Evolutionary conservation across 2,797 vertebrate species (phyloP).

Genomic region (Hapalemur alaotrensis): DNA sequence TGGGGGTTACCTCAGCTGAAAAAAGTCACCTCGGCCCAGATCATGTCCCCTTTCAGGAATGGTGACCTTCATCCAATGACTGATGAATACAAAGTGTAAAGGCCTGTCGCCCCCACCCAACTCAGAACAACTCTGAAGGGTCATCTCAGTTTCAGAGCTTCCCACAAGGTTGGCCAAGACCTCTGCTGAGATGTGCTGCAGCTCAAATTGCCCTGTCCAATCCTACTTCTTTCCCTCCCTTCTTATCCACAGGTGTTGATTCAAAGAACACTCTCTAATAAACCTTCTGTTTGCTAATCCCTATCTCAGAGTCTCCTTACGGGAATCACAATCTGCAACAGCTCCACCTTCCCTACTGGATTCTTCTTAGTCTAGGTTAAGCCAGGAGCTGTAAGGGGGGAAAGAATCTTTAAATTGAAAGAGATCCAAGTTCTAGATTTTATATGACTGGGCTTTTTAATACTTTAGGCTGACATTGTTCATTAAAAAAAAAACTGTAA

Average conservation of each 20-base stretch:
- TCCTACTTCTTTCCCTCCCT: background rate
- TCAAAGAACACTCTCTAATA: background rate
- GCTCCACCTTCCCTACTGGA: background rate
- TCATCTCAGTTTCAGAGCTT: background rate
- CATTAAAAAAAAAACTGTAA: background rate
- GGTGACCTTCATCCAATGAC: background rate
- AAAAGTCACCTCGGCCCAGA: background rate
- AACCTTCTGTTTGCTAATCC: background rate
- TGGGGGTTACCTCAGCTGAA: background rate
- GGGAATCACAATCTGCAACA: background rate
- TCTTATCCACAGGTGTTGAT: background rate
- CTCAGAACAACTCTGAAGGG: background rate
- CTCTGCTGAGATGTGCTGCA: background rate
- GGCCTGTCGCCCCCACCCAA: background rate
- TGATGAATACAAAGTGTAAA: background rate
- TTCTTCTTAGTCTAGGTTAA: background rate
- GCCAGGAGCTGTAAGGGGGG: background rate
- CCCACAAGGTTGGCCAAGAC: background rate
- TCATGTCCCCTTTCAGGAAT: background rate
- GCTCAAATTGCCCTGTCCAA: background rate
- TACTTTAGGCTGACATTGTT: background rate
- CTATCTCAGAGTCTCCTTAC: background rate
- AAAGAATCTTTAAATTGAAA: constrained; percentile 14
- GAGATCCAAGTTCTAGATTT: background rate
- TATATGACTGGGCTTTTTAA: background rate